Percentiles rank a stretch among this genome's conserved stretches.
Evolutionary conservation across 2,888 invertebrate species (phyloP).

Genomic region (Acanthoscelides obtectus): DNA sequence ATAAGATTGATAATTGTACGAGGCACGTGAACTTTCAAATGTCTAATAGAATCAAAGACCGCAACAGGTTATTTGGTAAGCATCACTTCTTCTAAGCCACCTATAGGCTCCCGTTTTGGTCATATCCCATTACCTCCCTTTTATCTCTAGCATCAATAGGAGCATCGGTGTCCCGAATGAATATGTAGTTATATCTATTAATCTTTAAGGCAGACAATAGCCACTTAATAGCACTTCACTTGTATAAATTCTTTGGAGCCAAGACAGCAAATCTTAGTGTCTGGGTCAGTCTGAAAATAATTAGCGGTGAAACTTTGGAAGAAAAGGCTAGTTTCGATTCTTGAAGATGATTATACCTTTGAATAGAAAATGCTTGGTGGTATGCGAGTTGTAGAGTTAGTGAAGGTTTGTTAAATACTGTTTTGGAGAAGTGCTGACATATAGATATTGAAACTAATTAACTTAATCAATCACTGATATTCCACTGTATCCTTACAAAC

Average conservation of each 20-base stretch:
- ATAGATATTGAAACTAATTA: no score
- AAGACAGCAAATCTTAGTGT: background rate
- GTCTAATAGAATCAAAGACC: background rate
- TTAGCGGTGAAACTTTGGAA: background rate
- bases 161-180: background rate
- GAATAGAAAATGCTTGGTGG: background rate
- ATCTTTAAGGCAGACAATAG: background rate
- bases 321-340: background rate
- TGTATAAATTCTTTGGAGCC: background rate
- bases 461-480: no score
- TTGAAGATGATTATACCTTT: background rate
- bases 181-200: background rate
- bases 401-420: no score
- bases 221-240: background rate
- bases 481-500: no score
- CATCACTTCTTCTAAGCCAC: background rate
- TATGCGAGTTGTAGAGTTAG: background rate
- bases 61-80: background rate
- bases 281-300: background rate
- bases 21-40: background rate
- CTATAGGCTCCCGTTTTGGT: background rate
- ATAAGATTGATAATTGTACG: no score
- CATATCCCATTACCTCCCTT: background rate
- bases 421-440: no score
- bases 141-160: background rate